A percentile compares a stretch with the other conserved stretches of the same genome.
These are phyloP conservation scores for Pheosia tremula DNA, from an alignment of 2,888 invertebrate species.

Conservation along the genomic window DNA sequence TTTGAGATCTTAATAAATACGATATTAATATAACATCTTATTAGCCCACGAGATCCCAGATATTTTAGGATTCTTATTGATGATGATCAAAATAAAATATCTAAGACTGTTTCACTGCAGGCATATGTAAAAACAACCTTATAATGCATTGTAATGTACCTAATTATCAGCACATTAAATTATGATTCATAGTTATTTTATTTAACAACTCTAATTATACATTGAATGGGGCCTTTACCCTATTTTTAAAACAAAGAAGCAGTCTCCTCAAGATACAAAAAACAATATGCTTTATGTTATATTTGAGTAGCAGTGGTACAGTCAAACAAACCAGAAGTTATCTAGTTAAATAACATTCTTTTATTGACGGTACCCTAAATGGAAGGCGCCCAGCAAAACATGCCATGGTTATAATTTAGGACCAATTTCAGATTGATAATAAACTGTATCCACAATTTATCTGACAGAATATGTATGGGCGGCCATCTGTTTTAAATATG, in stretches of 20 bases:
- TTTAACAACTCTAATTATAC: background rate
- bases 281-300: too few relatives aligned
- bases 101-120: too few relatives aligned
- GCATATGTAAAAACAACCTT: too few relatives aligned
- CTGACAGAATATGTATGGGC: too few relatives aligned
- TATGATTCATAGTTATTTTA: background rate
- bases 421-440: too few relatives aligned
- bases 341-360: background rate
- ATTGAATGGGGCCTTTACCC: background rate
- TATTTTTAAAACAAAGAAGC: too few relatives aligned
- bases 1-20: constrained; percentile 9
- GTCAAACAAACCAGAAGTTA: constrained; percentile 6
- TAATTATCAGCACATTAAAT: background rate
- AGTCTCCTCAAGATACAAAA: too few relatives aligned
- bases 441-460: too few relatives aligned
- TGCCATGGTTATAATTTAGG: background rate
- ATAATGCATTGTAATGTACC: background rate
- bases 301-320: constrained; percentile 1
- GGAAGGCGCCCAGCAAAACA: background rate
- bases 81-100: background rate
- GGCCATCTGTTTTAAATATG: too few relatives aligned
- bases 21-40: constrained; percentile 9
- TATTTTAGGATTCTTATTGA: background rate
- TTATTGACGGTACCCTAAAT: background rate
- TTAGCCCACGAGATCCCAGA: background rate